Conservation (phyloP, 2,888 invertebrate species). For the Hirtodrosophila cameraria region DNA sequence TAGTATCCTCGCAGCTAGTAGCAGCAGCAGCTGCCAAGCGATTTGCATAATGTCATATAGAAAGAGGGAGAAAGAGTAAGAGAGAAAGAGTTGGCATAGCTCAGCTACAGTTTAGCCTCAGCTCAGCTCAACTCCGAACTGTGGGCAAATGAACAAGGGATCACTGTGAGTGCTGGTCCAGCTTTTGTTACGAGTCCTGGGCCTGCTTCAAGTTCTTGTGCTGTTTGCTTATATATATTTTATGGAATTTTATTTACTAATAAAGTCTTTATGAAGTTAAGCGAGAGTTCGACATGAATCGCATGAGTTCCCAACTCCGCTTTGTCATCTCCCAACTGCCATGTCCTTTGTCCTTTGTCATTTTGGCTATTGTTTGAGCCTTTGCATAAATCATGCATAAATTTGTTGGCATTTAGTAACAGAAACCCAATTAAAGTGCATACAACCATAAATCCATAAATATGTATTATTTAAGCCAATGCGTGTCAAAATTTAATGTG, state of each 20-base stretch:
- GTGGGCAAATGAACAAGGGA: conserved; percentile 22
- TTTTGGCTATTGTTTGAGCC: conserved; percentile 7
- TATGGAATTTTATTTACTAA: conserved; percentile 69
- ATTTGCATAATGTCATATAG: conserved; percentile 57
- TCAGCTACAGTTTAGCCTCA: conserved; percentile 23
- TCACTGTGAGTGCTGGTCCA: neutral
- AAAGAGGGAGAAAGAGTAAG: conserved; percentile 1
- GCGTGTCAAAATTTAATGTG: conserved; percentile 15
- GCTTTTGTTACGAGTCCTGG: neutral
- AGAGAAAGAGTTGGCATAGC: conserved; percentile 3
- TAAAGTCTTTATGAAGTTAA: conserved; percentile 69
- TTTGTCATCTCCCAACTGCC: neutral
- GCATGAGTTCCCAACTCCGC: neutral
- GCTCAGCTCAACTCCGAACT: conserved; percentile 26
- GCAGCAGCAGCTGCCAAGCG: conserved; percentile 44
- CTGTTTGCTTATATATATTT: conserved; percentile 47
- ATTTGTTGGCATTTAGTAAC: conserved; percentile 13
- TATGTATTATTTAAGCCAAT: conserved; percentile 28
- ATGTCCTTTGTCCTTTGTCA: neutral
- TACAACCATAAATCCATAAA: conserved; percentile 40
- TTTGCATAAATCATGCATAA: conserved; percentile 38
- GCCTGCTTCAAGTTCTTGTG: neutral
- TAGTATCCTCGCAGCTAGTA: conserved; percentile 30
- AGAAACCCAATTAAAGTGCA: conserved; percentile 38
- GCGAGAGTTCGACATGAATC: conserved; percentile 35